Evolutionary conservation across 2,113 vertebrate species (phyloP), one percentile per base, ranked within the genome.

Genomic region (Ochotona curzoniae): DNA sequence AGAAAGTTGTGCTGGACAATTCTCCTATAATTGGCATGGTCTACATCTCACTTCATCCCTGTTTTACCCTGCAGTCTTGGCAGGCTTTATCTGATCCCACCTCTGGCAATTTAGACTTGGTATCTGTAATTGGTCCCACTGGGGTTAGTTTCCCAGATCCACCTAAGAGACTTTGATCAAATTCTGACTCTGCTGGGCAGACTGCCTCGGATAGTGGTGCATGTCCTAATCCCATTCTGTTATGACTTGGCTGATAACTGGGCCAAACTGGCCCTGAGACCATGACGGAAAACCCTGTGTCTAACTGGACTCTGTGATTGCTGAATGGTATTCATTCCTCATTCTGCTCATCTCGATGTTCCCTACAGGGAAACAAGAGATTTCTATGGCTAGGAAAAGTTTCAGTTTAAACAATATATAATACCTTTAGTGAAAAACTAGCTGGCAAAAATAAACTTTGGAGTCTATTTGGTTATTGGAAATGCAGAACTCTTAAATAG

Each of bases 71-170:
- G 83, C 83, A 75, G 15, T 84, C 89, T 84, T 84, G 67, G 47
- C 32, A 13, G 7, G 67, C 51, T 35, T 1, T 66, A 30, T 90
- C 73, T 76, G 71, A 90, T 67, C 54, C 67, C 66, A 70, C 67
- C 87, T 94, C 90, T 85, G 74, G 69, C 61, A 66, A 63, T 54
- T 94, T 44, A 73, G 63, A 69, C 13, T 61, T n/a, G 30, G 25
- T 92, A 10, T 75, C 63, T 94, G 1, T 93, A 96, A 94, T 93
- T 94, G 79, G 82, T 92, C 83, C 95, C 90, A 70, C 47, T 85
- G 87, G 78, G 61, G 17, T 80, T 88, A 51, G 14, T 20, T 82
- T 87, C 73, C 57, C 47, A 44, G 73, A n/a, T 64, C 26, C 81
- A 15, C 38, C 49, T 69, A 82, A 73, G 63, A 90, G 73, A 81